These are phyloP conservation scores for Trypoxylus dichotomus DNA, from an alignment of 1,140 invertebrate species.

Conservation along the genomic window DNA sequence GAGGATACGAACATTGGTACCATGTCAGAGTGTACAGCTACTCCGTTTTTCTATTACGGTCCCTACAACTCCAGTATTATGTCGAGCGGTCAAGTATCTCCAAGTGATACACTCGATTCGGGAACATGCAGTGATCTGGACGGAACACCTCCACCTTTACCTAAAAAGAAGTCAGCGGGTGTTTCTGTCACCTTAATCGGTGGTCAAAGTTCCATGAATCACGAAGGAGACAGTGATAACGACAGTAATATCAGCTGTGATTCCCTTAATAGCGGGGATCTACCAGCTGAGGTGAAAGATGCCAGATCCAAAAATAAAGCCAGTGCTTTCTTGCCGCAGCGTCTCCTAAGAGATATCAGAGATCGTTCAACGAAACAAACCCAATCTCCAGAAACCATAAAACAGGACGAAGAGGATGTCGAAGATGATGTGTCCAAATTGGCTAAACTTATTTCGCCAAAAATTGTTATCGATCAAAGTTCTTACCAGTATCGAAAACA, in stretches of 20 bases:
- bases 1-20: conserved; percentile 42
- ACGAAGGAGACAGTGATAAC: not conserved
- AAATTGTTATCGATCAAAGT: conserved; percentile 63
- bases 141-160: conserved; percentile 69
- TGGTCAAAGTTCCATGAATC: conserved; percentile 53
- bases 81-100: conserved; percentile 77
- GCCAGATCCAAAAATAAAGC: conserved; percentile 29
- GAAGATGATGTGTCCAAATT: conserved; percentile 35
- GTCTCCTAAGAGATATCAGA: conserved; percentile 63
- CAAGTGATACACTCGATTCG: conserved; percentile 76
- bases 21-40: conserved; percentile 44
- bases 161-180: conserved; percentile 63
- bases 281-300: conserved; percentile 39
- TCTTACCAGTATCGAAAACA: conserved; percentile 67
- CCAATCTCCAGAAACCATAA: conserved; percentile 53
- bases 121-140: conserved; percentile 82
- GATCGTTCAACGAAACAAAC: conserved; percentile 47
- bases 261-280: conserved; percentile 68
- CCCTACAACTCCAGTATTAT: conserved; percentile 62
- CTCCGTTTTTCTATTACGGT: conserved; percentile 61
- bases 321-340: conserved; percentile 59
- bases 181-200: conserved; percentile 54
- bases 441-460: conserved; percentile 44
- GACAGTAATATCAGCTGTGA: conserved; percentile 66
- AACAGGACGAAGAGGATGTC: conserved; percentile 1